Conservation (phyloP, 1,140 invertebrate genomes). For the Tetraneura akinire region DNA sequence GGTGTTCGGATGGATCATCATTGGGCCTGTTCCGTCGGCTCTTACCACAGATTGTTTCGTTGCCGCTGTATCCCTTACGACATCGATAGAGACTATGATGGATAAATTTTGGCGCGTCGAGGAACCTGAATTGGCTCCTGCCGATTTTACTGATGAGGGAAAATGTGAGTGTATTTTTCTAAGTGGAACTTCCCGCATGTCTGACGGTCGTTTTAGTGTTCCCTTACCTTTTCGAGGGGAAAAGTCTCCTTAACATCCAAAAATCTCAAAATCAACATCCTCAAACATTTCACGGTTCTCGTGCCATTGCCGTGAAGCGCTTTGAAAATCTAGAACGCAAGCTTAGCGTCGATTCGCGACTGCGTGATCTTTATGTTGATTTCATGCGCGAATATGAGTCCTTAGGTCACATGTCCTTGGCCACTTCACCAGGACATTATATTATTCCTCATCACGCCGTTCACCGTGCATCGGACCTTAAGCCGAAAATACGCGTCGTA, state of each 20-base stretch:
- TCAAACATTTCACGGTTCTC: no score
- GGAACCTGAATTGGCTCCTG: not conserved
- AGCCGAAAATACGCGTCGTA: conserved; percentile 57
- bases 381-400: not conserved
- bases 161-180: not conserved
- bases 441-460: conserved; percentile 57
- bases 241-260: no score
- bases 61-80: not conserved
- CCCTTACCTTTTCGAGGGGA: not conserved
- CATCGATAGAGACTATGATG: not conserved
- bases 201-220: not conserved
- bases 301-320: no score
- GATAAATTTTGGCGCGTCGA: not conserved
- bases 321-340: not conserved
- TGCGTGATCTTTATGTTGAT: not conserved
- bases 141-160: not conserved
- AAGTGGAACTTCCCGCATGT: not conserved
- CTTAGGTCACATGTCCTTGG: not conserved
- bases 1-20: not conserved
- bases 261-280: no score
- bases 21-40: not conserved
- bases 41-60: no score
- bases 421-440: conserved; percentile 1
- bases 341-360: not conserved
- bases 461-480: conserved; percentile 53